phyloP scores from a whole-genome alignment of 2,113 vertebrate species.

The Thinocorus orbignyianus region DNA sequence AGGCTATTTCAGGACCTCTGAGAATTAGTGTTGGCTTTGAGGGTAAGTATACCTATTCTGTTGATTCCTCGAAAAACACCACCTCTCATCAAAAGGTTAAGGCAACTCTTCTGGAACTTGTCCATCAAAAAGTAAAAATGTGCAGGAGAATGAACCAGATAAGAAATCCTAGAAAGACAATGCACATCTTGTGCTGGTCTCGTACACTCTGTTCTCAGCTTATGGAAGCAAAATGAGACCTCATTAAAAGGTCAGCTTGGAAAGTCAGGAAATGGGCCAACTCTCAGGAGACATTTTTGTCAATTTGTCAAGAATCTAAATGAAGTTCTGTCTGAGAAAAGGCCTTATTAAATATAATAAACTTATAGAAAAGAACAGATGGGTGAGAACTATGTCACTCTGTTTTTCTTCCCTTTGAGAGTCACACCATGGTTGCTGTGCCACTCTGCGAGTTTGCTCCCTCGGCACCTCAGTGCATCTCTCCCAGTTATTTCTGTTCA shows the following conservation, averaged over 20 bases:
- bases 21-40: not conserved
- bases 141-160: not conserved
- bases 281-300: slow-evolving; percentile 59
- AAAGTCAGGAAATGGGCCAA: slow-evolving; percentile 36
- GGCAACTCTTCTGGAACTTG: not conserved
- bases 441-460: not conserved
- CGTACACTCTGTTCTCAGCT: slow-evolving; percentile 1
- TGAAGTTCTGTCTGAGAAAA: slow-evolving; percentile 2
- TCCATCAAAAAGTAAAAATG: not conserved
- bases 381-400: not conserved
- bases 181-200: not conserved
- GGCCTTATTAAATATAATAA: not conserved
- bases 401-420: not conserved
- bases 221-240: slow-evolving; percentile 27
- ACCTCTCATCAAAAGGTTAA: not conserved
- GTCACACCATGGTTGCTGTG: not conserved
- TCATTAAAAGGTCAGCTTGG: slow-evolving; percentile 44
- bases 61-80: not conserved
- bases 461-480: not conserved
- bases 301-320: slow-evolving; percentile 9
- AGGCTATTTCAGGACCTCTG: not conserved
- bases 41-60: not conserved
- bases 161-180: slow-evolving; percentile 53
- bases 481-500: not conserved
- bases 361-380: not conserved